Conservation (phyloP, 92 coral and sea anemone genomes). For the Palythoa caribaeorum region DNA sequence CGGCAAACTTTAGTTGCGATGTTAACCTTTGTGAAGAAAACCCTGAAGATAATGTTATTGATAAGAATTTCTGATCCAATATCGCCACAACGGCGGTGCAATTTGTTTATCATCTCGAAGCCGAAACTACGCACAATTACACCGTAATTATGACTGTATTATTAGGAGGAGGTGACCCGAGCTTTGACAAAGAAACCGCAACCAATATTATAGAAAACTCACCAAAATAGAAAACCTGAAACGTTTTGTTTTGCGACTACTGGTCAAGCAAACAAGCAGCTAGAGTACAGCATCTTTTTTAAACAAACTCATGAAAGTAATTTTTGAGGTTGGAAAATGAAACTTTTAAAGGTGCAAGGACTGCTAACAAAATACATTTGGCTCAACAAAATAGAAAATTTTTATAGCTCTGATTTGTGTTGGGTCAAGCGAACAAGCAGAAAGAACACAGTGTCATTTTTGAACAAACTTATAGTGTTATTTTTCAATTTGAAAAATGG, state of each 20-base stretch:
- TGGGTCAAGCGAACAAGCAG: not conserved
- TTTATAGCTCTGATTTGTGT: not conserved
- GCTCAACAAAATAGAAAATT: too few relatives aligned
- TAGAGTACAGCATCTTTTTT: not conserved
- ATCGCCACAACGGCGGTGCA: slow-evolving; percentile 25
- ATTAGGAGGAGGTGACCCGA: not conserved
- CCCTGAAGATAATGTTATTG: slow-evolving; percentile 16
- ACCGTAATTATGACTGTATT: not conserved
- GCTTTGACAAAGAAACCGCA: slow-evolving; percentile 25
- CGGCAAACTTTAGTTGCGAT: not conserved
- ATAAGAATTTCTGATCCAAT: slow-evolving; percentile 16
- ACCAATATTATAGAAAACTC: slow-evolving; percentile 2
- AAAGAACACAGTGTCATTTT: not conserved
- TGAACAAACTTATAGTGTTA: too few relatives aligned
- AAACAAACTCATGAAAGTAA: not conserved
- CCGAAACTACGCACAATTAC: slow-evolving; percentile 17
- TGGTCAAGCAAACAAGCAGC: not conserved
- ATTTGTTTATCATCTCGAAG: not conserved
- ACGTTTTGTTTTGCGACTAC: slow-evolving; percentile 9
- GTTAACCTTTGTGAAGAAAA: not conserved
- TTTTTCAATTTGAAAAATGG: too few relatives aligned
- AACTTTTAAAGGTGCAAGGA: too few relatives aligned
- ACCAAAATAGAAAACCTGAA: not conserved
- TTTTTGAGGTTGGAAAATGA: too few relatives aligned
- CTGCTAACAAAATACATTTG: too few relatives aligned